Conservation (phyloP, 2,113 vertebrate species). For the Malurus elegans region DNA sequence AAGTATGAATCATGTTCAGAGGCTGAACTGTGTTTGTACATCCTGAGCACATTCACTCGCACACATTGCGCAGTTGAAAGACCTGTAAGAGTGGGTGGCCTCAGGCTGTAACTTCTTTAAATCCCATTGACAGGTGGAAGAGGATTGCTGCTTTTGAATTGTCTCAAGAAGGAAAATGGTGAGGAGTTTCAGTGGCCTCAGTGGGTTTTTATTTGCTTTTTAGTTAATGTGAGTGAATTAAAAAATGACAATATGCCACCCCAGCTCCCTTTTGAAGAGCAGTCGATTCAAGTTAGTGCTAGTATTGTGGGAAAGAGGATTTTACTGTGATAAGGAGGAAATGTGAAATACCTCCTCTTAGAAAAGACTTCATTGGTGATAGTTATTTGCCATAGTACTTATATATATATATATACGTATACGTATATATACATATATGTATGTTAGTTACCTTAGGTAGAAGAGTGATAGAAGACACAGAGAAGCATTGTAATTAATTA, state of each 20-base stretch:
- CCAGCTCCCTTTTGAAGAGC: not conserved
- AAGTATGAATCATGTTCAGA: not conserved
- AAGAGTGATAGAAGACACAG: not conserved
- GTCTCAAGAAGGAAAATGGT: not conserved
- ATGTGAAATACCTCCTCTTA: not conserved
- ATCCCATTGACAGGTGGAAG: not conserved
- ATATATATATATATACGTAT: rapidly evolving
- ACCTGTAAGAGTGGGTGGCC: not conserved
- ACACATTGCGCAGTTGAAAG: not conserved
- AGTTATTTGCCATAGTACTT: not conserved
- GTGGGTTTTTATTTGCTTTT: not conserved
- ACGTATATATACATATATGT: rapidly evolving
- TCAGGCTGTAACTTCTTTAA: not conserved
- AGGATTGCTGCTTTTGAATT: not conserved
- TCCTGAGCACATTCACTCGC: rapidly evolving
- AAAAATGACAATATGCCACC: not conserved
- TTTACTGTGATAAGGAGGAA: not conserved
- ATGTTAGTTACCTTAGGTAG: not conserved
- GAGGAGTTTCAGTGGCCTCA: not conserved
- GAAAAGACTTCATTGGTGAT: not conserved
- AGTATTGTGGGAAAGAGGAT: not conserved
- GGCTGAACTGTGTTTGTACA: not conserved
- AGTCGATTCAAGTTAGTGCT: not conserved
- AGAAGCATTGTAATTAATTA: not conserved
- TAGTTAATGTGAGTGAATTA: not conserved